Evolutionary conservation across 1,140 invertebrate genomes (phyloP), one percentile per base, ranked within the genome.

Genomic region (Eufriesea mexicana): DNA sequence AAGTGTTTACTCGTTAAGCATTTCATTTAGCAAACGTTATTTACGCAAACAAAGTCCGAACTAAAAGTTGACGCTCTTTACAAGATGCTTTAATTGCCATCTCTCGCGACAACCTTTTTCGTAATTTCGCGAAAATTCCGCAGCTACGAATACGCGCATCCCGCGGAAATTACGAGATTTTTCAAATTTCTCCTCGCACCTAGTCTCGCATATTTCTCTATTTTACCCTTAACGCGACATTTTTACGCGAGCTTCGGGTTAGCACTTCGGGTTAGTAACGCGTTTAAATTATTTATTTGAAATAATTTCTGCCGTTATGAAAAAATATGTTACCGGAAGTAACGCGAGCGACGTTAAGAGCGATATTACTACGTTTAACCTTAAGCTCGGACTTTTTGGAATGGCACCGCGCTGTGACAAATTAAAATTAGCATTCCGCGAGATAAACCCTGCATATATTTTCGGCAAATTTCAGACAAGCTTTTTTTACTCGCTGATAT

Each of bases 1-100:
- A 67, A 80, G 64, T 64, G 77, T 75, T 81, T 54, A 77, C 74
- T 77, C 73, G 74, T 77, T 77, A 77, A 35, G 51, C 80, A 66
- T 83, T 77, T 79, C 68, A 77, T 55, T 54, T 66, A 81, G 51
- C n/a, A 35, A 72, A 72, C 61, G 59, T 35, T 66, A 81, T 81
- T 75, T 28, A 23, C 47, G 47, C 35, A 55, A 75, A 81, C 49
- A 75, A 66, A 55, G 49, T 66, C 49, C 55, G 55, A 49, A 28
- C 47, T 28, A 55, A 64, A 71, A 49, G 25, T 70, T 28, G 47
- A 74, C 59, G 54, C 47, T 55, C 35, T 55, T 45, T 59, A 20
- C 18, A 35, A 62, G 47, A 62, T 45, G 57, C 45, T 59, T n/a
- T 59, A 59, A 51, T 28, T 47, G n/a, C n/a, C 35, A 7, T 18